Base-by-base conservation (phyloP, 2,888 invertebrate genomes). In the Drosophila infuscata region DNA sequence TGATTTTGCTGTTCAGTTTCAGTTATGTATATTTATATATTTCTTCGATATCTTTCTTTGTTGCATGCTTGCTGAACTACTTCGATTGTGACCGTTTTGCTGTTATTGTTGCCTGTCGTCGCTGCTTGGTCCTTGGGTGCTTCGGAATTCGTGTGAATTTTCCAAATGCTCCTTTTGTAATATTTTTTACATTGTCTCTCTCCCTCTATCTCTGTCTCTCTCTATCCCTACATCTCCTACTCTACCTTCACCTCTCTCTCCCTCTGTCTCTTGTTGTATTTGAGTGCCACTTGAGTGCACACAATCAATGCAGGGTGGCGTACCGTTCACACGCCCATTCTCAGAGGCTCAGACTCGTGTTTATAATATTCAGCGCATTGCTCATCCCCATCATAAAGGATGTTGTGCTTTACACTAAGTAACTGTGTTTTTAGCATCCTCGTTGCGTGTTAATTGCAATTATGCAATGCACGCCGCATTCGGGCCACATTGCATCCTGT, bases 1-100 rank as follows among this genome's bases (percentile, higher is more conserved):
- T 86, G 88, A 88, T 88, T 88, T 86, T 76, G 86, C 71, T 88
- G 86, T 71, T 77, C 86, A 81, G 73, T 82, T 88, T 78, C 77
- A 77, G 77, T 73, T 78, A 56, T 62, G 46, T 66, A 20, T 61
- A 20, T 11, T 9, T 46, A 43, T 35, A 38, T 3, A 32, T 12
- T 8, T 41, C 8, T n/a, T 48, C 17, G 53, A 33, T 30, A 53
- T 62, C 64, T 48, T 53, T 65, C 60, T 56, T 36, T 25, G 29
- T 17, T 52, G 58, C 9, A 52, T 69, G 35, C 56, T 72, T 60
- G 66, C 46, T 78, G 70, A 78, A 78, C 75, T 72, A 78, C 85
- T 85, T 84, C 87, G 83, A 83, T 84, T 84, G 84, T 87, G 83
- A 53, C 64, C 46, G 52, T 70, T 36, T 54, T 60, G 53, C 43